phyloP scores from a whole-genome alignment of 2,113 vertebrate genomes.

The Sander lucioperca region DNA sequence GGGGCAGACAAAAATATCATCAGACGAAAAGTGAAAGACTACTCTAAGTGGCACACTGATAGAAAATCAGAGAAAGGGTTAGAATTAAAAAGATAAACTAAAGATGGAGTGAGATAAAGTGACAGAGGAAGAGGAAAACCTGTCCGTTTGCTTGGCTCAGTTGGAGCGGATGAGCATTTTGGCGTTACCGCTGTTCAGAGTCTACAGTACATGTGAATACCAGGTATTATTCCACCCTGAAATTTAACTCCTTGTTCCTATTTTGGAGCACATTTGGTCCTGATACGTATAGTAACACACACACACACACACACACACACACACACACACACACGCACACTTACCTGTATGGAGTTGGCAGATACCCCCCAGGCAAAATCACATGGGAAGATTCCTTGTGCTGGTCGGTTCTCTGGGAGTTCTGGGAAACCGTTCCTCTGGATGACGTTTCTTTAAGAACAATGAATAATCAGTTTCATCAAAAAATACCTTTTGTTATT shows the following conservation, averaged over 20 bases:
- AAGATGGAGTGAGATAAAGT: not conserved
- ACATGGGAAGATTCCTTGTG: conserved; percentile 90
- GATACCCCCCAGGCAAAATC: conserved; percentile 94
- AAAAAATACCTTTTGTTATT: too few relatives aligned
- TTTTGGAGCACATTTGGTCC: too few relatives aligned
- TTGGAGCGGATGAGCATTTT: conserved; percentile 18
- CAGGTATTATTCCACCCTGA: too few relatives aligned
- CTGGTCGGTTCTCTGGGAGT: conserved; percentile 89
- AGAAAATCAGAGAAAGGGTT: not conserved
- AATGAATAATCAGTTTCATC: not conserved
- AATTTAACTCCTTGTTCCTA: too few relatives aligned
- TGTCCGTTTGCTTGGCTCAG: conserved; percentile 38
- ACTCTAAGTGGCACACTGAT: not conserved
- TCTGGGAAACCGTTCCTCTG: conserved; percentile 94
- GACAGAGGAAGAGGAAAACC: conserved; percentile 17
- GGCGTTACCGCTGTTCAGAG: too few relatives aligned
- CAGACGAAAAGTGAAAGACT: conserved; percentile 4
- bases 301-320: not conserved
- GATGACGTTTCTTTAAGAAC: conserved; percentile 86
- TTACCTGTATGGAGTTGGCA: conserved; percentile 92
- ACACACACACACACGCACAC: not conserved
- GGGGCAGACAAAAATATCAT: not conserved
- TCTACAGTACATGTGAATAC: too few relatives aligned
- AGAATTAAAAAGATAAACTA: not conserved
- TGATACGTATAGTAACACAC: not conserved